Evolutionary conservation across 2,113 vertebrate genomes (phyloP).

Genomic region (Polyodon spathula): DNA sequence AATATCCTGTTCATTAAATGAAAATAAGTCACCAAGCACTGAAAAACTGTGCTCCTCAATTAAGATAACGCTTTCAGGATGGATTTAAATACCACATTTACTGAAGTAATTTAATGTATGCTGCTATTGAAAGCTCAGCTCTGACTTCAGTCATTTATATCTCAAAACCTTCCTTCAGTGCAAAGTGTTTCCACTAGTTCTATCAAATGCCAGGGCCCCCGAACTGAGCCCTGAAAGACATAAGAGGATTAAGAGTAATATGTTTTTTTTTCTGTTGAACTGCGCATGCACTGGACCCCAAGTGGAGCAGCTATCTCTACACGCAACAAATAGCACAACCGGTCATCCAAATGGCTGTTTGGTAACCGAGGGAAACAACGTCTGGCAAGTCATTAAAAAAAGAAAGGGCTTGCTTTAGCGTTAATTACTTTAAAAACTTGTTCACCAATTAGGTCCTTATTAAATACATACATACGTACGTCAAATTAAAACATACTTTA

Average conservation of each 20-base stretch:
- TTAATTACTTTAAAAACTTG: slow-evolving; percentile 35
- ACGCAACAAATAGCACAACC: too few relatives aligned
- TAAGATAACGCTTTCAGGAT: slow-evolving; percentile 34
- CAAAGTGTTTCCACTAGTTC: slow-evolving; percentile 22
- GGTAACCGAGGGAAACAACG: background rate
- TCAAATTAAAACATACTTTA: slow-evolving; percentile 17
- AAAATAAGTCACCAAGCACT: slow-evolving; percentile 17
- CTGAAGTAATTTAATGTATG: slow-evolving; percentile 26
- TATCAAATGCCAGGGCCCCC: slow-evolving; percentile 8
- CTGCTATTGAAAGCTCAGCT: slow-evolving; percentile 25
- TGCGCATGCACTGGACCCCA: background rate
- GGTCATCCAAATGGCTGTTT: background rate
- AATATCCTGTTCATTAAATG: slow-evolving; percentile 32
- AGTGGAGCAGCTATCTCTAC: background rate
- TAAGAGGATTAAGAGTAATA: background rate
- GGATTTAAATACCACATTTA: slow-evolving; percentile 26
- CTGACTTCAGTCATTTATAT: slow-evolving; percentile 27
- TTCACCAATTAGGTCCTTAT: slow-evolving; percentile 30
- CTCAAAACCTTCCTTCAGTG: slow-evolving; percentile 25
- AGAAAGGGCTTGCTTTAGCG: slow-evolving; percentile 9
- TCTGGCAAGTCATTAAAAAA: slow-evolving; percentile 24
- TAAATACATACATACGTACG: too few relatives aligned
- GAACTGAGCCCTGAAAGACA: too few relatives aligned
- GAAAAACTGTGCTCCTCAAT: slow-evolving; percentile 29
- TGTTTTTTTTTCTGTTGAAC: too few relatives aligned